Base-by-base conservation (phyloP, 2,888 invertebrate species). In the Pollenia angustigena region DNA sequence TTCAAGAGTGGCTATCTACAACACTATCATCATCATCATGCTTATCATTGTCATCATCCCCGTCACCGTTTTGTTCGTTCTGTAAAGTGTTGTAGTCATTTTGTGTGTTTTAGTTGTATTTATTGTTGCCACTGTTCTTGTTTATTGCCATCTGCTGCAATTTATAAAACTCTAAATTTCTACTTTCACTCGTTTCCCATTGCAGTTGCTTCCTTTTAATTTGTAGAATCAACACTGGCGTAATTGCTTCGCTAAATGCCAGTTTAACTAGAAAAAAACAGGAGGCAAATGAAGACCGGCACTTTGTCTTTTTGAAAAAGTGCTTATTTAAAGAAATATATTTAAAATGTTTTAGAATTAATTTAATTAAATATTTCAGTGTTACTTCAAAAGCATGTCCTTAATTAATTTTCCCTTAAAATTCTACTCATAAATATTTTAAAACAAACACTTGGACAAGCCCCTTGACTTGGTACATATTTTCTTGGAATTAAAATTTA, bases 141-240 rank as follows among this genome's bases (percentile, higher is more conserved):
- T 81, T 81, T 81, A 72, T 79, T 69, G 64, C 72, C 76, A 81
- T 62, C 64, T 81, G 72, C 7, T 81, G 50, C n/a, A 66, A 48
- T 81, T 81, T 71, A 56, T 50, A 44, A 62, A 60, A 44, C 52
- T 56, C 64, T 64, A 56, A 54, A 72, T 72, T 72, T 46, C 18
- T 40, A 72, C 62, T 69, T 85, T 75, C 80, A 74, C 72, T 82
- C 56, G 44, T 48, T 56, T 68, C 52, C 23, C 66, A 44, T 76
- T 78, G 62, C 68, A 81, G 42, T 74, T 81, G 1, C 18, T 56
- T 72, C 16, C 40, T 64, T 80, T 71, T 56, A 64, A 69, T 79
- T 64, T 66, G 58, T 60, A 72, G 54, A n/a, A 76, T 80, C 58
- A 58, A 48, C 56, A 68, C 48, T 46, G 71, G 75, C 11, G 32